Base-by-base conservation (phyloP, 2,888 invertebrate genomes). In the Cataglyphis altisquamis region DNA sequence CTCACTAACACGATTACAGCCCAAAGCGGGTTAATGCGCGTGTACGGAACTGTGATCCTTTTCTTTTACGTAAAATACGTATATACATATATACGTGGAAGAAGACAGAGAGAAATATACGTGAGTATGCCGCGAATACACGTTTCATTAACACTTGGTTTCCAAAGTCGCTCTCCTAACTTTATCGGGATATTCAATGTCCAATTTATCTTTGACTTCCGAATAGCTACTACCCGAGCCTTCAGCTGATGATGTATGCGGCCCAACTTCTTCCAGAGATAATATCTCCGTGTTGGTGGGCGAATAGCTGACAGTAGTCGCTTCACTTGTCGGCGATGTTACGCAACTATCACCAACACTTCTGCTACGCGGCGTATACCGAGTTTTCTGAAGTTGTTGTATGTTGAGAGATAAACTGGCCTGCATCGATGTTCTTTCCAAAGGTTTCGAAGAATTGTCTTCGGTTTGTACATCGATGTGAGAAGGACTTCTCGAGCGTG, bases 241-340 rank as follows among this genome's bases (percentile, higher is more conserved):
- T 75, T 86, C 83, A 9, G 78, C 84, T 62, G 87, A 87, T 29
- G 85, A 72, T 73, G 84, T 86, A 48, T 90, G 88, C 39, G 88
- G 86, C 63, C 87, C 90, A 73, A 92, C 93, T 82, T 94, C 93
- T 78, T 93, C 94, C 45, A 93, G 88, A 6, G 93, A 94, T n/a
- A 92, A 84, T 84, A 94, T 91, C 84, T 94, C 93, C 5, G 93
- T 93, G 8, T 90, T 91, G 39, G 93, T 92, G n/a, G 93, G 92
- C 39, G 93, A 94, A 78, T 92, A 94, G 74, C 93, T 93, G 21
- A 90, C 75, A 9, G 92, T 92, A 10, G 93, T 93, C 9, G 91
- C 93, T 68, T 94, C 94, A 86, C 93, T 94, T 10, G 92, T 93
- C 5, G 93, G 93, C 41, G 93, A 94, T 0, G 93, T 94, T 18